Conservation (phyloP, 2,797 vertebrate genomes). For the Serranus cabrilla region DNA sequence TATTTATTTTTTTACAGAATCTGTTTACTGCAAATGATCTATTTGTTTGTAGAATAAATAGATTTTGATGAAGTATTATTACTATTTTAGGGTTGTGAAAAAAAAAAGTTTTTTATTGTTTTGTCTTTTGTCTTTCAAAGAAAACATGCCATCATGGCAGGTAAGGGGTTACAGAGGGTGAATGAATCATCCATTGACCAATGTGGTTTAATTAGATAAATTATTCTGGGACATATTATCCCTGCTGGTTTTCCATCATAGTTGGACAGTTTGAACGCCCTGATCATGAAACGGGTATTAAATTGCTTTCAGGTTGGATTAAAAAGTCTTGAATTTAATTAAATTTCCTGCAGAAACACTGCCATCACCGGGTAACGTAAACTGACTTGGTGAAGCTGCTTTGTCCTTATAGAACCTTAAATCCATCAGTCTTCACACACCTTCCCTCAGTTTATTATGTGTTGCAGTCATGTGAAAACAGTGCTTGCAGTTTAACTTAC, state of each 20-base stretch:
- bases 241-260: not conserved
- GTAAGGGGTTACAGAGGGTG: too few species aligned
- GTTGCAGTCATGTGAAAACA: not conserved
- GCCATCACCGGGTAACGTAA: not conserved
- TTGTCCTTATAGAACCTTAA: not conserved
- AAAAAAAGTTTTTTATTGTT: too few species aligned
- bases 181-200: too few species aligned
- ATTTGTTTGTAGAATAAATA: too few species aligned
- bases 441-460: not conserved
- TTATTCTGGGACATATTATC: not conserved
- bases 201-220: not conserved
- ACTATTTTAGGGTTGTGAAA: too few species aligned
- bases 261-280: not conserved
- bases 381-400: not conserved
- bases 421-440: not conserved
- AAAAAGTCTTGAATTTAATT: not conserved
- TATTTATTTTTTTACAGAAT: too few species aligned
- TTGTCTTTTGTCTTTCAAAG: too few species aligned
- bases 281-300: not conserved
- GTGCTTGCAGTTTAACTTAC: not conserved
- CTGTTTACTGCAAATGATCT: too few species aligned
- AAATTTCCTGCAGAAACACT: not conserved
- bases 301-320: not conserved
- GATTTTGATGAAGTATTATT: too few species aligned
- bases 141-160: too few species aligned